Conservation (phyloP, 2,113 vertebrate genomes). For the Leucoraja erinaceus region DNA sequence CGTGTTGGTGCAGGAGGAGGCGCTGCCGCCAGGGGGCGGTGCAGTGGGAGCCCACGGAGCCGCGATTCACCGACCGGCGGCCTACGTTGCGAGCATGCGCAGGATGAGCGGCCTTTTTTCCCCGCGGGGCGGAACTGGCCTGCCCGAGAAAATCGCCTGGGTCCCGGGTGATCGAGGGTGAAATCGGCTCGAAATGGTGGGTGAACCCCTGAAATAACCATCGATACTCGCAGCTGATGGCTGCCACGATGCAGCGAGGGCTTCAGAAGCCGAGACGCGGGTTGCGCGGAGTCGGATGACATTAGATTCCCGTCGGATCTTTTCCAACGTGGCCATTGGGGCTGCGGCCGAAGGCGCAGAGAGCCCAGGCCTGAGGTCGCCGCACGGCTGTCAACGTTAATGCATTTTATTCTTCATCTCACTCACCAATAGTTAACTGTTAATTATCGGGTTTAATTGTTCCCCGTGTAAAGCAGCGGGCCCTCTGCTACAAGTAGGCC, state of each 20-base stretch:
- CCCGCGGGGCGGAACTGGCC: background rate
- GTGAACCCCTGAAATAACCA: background rate
- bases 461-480: background rate
- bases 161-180: constrained; percentile 23
- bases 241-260: too few relatives aligned
- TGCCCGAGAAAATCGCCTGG: constrained; percentile 16
- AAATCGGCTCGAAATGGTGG: background rate
- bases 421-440: too few relatives aligned
- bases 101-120: constrained; percentile 11
- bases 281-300: background rate
- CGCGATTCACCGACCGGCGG: background rate
- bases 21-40: background rate
- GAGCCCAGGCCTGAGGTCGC: too few relatives aligned
- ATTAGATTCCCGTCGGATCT: background rate
- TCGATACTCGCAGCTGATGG: background rate
- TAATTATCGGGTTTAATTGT: too few relatives aligned
- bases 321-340: constrained; percentile 18
- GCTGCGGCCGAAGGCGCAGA: background rate
- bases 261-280: background rate
- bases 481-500: background rate
- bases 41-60: too few relatives aligned
- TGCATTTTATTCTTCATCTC: too few relatives aligned
- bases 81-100: background rate
- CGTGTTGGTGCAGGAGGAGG: too few relatives aligned
- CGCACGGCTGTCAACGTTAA: too few relatives aligned